A percentile compares a stretch with the other conserved stretches of the same genome.
These are phyloP conservation scores for Pachypsylla venusta DNA, from an alignment of 1,140 invertebrate genomes.

Conservation along the genomic window DNA sequence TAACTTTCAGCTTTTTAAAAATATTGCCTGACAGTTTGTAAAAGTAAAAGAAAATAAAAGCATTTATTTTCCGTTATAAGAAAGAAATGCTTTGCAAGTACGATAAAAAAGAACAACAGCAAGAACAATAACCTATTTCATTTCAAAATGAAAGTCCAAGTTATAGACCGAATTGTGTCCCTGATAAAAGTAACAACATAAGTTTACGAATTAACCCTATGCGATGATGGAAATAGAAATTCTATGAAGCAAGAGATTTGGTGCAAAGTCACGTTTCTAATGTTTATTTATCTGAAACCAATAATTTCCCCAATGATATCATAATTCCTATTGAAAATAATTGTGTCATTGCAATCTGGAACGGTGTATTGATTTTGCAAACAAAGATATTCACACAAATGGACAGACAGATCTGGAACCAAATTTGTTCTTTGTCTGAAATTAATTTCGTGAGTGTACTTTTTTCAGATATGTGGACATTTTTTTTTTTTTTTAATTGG, in stretches of 20 bases:
- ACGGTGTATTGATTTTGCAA: no score
- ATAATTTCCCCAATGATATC: not conserved
- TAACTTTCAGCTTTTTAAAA: no score
- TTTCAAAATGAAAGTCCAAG: not conserved
- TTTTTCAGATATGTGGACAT: no score
- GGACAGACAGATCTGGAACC: no score
- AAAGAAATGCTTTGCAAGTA: not conserved
- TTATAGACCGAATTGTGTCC: not conserved
- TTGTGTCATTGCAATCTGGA: no score
- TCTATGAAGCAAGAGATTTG: not conserved
- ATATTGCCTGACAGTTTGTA: no score
- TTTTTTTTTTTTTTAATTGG: no score
- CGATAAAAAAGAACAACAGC: not conserved
- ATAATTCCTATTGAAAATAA: not conserved
- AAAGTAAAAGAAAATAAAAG: no score
- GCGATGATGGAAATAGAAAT: not conserved
- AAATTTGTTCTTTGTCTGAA: no score
- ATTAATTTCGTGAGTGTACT: no score
- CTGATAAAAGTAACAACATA: conserved; percentile 13
- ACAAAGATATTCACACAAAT: no score
- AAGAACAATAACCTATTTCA: not conserved
- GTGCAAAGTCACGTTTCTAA: not conserved
- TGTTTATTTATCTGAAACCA: not conserved
- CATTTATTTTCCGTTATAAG: not conserved
- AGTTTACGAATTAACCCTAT: not conserved